Conservation (phyloP, 2,113 vertebrate genomes). For the Tamias sibiricus region DNA sequence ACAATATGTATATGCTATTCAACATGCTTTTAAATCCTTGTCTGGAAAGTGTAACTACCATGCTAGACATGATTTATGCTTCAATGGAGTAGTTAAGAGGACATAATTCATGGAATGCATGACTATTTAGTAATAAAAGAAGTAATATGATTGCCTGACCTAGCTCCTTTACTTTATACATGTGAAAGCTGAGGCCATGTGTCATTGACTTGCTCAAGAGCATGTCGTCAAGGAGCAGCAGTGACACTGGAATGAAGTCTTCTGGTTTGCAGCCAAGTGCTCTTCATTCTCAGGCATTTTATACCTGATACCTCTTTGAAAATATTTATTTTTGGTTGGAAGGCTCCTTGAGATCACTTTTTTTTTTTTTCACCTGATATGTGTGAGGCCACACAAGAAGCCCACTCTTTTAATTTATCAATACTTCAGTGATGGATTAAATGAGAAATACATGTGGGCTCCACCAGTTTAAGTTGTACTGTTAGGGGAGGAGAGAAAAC, state of each 20-base stretch:
- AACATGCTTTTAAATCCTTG: constrained; percentile 1
- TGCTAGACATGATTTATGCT: background rate
- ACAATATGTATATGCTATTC: background rate
- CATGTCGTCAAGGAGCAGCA: background rate
- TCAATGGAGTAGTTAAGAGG: background rate
- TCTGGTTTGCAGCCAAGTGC: background rate
- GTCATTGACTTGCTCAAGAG: background rate
- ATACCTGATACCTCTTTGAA: background rate
- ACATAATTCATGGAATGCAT: background rate
- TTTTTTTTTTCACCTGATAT: background rate
- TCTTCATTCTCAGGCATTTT: background rate
- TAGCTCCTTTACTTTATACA: background rate
- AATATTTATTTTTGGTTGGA: background rate
- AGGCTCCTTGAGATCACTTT: background rate
- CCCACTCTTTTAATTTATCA: background rate
- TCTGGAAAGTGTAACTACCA: background rate
- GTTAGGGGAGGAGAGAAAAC: background rate
- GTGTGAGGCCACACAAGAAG: background rate
- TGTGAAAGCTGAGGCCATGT: background rate
- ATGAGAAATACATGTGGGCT: background rate
- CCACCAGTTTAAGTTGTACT: background rate
- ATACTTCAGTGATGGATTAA: background rate
- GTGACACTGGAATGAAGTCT: background rate
- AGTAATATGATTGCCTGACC: background rate
- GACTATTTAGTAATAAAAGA: background rate